A percentile compares a stretch with the other conserved stretches of the same genome.
Conservation (phyloP, 2,113 vertebrate genomes). For the Phalacrocorax pelagicus region DNA sequence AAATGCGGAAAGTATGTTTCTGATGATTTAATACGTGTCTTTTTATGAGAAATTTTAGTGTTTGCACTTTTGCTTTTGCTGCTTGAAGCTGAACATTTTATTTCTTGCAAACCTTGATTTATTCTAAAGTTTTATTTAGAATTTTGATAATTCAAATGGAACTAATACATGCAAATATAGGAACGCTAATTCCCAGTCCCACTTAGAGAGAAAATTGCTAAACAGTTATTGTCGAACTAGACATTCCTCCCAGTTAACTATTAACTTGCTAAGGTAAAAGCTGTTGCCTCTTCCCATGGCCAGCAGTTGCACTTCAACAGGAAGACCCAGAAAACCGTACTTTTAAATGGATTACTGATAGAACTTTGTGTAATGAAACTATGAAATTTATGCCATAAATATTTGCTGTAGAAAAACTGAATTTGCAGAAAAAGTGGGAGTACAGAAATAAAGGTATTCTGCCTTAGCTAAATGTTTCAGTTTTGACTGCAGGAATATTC, state of each 20-base stretch:
- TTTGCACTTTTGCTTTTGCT: background rate
- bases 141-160: background rate
- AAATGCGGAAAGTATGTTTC: background rate
- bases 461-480: background rate
- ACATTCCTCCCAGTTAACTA: background rate
- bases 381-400: background rate
- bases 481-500: background rate
- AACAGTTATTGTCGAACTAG: background rate
- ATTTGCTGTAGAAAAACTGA: background rate
- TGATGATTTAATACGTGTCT: background rate
- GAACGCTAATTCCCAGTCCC: background rate
- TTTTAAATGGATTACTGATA: background rate
- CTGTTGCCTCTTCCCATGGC: background rate
- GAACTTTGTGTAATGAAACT: background rate
- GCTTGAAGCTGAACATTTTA: background rate
- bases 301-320: background rate
- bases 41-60: background rate
- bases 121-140: background rate
- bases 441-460: background rate
- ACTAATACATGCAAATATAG: background rate
- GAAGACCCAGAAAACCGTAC: background rate
- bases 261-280: conserved; percentile 1
- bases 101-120: background rate
- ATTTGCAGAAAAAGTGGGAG: background rate
- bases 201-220: background rate